Percentiles rank a stretch among this genome's conserved stretches.
phyloP scores from a whole-genome alignment of 2,797 vertebrate species.

The Phataginus tricuspis region DNA sequence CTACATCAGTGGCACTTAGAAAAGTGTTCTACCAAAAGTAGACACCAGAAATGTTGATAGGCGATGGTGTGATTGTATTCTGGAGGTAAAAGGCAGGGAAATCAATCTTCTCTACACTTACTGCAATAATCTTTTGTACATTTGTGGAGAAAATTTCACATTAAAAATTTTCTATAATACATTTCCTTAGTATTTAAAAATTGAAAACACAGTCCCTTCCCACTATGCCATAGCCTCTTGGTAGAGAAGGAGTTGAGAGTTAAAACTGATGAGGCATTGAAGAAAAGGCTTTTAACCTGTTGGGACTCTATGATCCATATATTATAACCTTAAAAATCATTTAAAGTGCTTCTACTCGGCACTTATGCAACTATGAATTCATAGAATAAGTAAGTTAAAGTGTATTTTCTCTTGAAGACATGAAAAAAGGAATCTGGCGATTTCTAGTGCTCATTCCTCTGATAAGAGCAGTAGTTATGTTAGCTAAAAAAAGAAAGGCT shows the following conservation, averaged over 20 bases:
- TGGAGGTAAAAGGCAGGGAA: neutral
- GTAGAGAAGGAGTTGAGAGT: constrained; percentile 7
- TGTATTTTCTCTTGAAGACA: constrained; percentile 30
- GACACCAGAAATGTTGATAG: neutral
- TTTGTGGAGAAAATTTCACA: neutral
- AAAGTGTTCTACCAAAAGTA: constrained; percentile 12
- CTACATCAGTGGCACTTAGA: neutral
- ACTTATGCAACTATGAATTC: constrained; percentile 21
- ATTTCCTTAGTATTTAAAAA: constrained; percentile 52
- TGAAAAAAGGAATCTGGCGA: constrained; percentile 12
- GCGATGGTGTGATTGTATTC: neutral
- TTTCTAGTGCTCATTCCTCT: constrained; percentile 2
- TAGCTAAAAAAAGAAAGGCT: neutral
- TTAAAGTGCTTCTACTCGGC: constrained; percentile 50
- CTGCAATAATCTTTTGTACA: neutral
- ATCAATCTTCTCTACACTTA: constrained; percentile 17
- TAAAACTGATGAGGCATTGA: constrained; percentile 17
- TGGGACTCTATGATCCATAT: constrained; percentile 38
- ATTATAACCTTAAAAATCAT: constrained; percentile 52
- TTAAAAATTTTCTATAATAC: neutral
- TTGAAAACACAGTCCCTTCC: neutral
- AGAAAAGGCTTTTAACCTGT: constrained; percentile 68
- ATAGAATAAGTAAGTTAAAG: constrained; percentile 33
- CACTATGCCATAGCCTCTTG: constrained; percentile 4
- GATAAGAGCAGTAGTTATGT: neutral